Evolutionary conservation across 2,113 vertebrate species (phyloP).

Genomic region (Solea solea): DNA sequence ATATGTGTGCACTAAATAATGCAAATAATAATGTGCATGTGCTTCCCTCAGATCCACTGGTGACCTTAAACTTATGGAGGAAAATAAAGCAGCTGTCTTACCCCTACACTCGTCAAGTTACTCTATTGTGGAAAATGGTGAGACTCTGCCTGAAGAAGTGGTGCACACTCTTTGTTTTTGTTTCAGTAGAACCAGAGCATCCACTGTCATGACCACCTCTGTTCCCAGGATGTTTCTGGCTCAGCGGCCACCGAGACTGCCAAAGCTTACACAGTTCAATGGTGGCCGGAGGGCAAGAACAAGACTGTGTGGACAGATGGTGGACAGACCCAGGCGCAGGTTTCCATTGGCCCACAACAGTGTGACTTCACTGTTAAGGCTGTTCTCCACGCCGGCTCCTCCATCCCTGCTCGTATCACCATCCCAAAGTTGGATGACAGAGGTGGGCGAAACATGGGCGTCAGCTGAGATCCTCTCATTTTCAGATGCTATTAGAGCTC

Average conservation of each 20-base stretch:
- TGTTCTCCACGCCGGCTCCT: slow-evolving; percentile 1
- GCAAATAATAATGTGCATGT: neutral
- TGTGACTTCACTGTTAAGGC: slow-evolving; percentile 62
- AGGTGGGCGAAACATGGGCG: slow-evolving; percentile 23
- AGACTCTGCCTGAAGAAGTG: neutral
- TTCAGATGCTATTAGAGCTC: too few relatives aligned
- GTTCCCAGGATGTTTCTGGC: slow-evolving; percentile 35
- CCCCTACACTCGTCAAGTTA: slow-evolving; percentile 32
- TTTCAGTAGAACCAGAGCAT: too few relatives aligned
- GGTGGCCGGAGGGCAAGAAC: slow-evolving; percentile 35
- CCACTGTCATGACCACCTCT: neutral
- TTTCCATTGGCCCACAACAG: slow-evolving; percentile 46
- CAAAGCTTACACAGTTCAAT: slow-evolving; percentile 52
- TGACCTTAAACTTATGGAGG: slow-evolving; percentile 72
- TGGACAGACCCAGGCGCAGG: slow-evolving; percentile 23
- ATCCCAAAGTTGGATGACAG: slow-evolving; percentile 32
- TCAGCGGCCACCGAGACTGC: slow-evolving; percentile 20
- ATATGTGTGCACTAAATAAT: neutral
- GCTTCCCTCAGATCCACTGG: slow-evolving; percentile 52
- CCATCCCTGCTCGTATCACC: slow-evolving; percentile 42
- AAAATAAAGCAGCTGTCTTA: slow-evolving; percentile 31
- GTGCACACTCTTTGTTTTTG: too few relatives aligned
- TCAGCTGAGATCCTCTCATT: too few relatives aligned
- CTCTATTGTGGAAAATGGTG: slow-evolving; percentile 69
- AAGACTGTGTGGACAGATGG: slow-evolving; percentile 2